Percentiles rank a stretch among this genome's conserved stretches.
Conservation (phyloP, 2,113 vertebrate species). For the Serinus canaria region DNA sequence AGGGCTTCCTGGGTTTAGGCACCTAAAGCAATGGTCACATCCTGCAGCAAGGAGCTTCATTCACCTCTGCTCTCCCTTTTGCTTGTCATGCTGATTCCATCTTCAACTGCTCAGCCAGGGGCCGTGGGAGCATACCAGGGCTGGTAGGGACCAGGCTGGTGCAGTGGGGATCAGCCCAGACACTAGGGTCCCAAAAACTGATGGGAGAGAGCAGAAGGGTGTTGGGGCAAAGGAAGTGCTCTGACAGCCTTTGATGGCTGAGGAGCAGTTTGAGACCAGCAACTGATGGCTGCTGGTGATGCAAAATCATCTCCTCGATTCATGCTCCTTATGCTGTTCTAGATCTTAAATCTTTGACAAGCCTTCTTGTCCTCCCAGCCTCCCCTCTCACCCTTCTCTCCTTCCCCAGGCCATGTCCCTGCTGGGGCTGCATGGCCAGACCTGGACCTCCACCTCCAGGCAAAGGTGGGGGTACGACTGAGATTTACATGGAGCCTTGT, state of each 20-base stretch:
- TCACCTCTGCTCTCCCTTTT: accelerated
- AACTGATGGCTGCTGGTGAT: neutral
- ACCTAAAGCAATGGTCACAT: neutral
- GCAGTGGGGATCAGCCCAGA: neutral
- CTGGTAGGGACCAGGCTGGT: neutral
- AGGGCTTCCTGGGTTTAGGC: neutral
- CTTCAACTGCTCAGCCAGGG: neutral
- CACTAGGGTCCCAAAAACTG: neutral
- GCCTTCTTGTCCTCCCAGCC: neutral
- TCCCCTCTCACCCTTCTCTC: neutral
- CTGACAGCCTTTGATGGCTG: neutral
- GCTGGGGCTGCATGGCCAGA: neutral
- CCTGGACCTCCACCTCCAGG: neutral
- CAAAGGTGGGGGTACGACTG: neutral
- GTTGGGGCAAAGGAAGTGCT: neutral
- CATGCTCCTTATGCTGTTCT: neutral
- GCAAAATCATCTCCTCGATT: neutral
- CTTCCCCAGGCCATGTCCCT: neutral
- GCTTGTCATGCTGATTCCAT: neutral
- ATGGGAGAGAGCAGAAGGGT: neutral
- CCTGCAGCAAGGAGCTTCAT: neutral
- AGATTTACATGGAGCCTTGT: neutral
- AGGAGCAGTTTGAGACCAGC: neutral
- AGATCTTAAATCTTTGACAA: neutral
- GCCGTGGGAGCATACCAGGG: neutral